Base-by-base conservation (phyloP, 2,797 vertebrate species). In the Dendrocincla fuliginosa region DNA sequence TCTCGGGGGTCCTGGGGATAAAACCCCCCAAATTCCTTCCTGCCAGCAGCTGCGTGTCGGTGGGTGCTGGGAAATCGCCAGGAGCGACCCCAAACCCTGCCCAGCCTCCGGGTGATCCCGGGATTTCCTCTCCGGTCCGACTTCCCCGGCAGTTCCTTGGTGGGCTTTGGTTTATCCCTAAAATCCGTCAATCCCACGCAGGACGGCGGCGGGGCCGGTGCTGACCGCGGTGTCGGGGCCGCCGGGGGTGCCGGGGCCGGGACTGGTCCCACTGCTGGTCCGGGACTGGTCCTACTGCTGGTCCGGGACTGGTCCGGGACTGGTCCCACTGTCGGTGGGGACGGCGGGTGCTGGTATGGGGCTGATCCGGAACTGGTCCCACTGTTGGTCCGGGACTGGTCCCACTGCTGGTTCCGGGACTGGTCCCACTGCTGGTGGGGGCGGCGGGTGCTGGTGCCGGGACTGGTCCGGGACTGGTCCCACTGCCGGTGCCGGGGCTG, bases 51-150 rank as follows among this genome's bases (percentile, higher is more conserved):
- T 28, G 37, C 35, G 39, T 12, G 50, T 9, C 33, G 27, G 50
- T 15, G 69, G 23, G 69, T 4, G 37, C 53, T 4, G 10, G 30
- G 33, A 68, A 81, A 65, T 68, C 8, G 9, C 33, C 53, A 25
- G 14, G 57, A 57, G 63, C 17, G 70, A 57, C 18, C 42, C 25
- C 81, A 35, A 61, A 49, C 41, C 28, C 67, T 75, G 55, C 33
- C 25, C 81, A 55, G 5, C 18, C 76, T 84, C 91, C 50, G 42
- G 78, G 78, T n/a, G 89, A 82, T 87, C 55, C 89, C 59, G 67
- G 78, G 78, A 47, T 91, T 85, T 88, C 92, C 93, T 90, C 47
- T 41, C 84, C 87, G 76, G 77, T 76, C 67, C 68, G 79, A 24
- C 55, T 85, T 84, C 44, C 55, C 68, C 59, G 50, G 74, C 17